phyloP scores from a whole-genome alignment of 2,113 vertebrate species.

The Grammomys surdaster region DNA sequence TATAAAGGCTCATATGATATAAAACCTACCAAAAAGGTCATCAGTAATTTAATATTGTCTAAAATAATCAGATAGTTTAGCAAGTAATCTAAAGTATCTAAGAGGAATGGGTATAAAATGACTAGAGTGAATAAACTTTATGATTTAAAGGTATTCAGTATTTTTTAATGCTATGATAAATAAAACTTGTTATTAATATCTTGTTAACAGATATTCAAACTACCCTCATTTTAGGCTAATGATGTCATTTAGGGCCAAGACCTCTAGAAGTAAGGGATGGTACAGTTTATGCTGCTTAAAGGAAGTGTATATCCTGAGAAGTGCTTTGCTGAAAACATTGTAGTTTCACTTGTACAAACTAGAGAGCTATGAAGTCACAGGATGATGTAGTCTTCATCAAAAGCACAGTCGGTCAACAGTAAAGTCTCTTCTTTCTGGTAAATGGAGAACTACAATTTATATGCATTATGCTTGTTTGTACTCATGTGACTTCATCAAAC shows the following conservation, averaged over 20 bases:
- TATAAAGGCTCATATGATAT: background rate
- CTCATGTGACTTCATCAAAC: constrained; percentile 1
- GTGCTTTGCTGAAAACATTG: background rate
- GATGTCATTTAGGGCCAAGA: background rate
- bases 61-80: constrained; percentile 45
- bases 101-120: constrained; percentile 1
- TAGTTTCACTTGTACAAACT: background rate
- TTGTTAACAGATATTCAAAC: constrained; percentile 5
- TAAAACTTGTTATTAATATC: constrained; percentile 24
- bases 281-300: background rate
- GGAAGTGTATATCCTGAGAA: background rate
- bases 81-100: background rate
- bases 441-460: background rate
- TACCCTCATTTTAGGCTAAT: constrained; percentile 17
- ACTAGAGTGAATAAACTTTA: background rate
- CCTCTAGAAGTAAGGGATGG: background rate
- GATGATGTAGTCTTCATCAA: background rate
- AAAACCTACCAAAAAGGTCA: background rate
- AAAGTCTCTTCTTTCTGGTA: background rate
- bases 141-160: background rate
- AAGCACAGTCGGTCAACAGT: background rate
- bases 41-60: constrained; percentile 46
- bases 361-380: background rate
- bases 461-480: background rate
- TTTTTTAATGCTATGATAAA: constrained; percentile 41